Percentiles rank a stretch among this genome's conserved stretches.
These are phyloP conservation scores for Paramormyrops hopkinsi DNA, from an alignment of 2,797 vertebrate species.

Conservation along the genomic window DNA sequence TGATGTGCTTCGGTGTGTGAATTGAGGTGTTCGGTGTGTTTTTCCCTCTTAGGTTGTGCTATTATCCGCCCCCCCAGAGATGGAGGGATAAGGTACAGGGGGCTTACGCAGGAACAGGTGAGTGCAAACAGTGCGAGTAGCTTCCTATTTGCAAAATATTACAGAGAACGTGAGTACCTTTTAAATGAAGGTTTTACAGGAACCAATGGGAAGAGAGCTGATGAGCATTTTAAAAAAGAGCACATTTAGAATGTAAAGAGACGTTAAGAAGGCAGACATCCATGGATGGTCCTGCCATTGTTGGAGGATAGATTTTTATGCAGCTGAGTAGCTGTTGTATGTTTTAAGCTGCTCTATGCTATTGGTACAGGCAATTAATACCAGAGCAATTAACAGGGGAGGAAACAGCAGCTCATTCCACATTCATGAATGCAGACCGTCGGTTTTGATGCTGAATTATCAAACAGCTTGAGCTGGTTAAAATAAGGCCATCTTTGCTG, in stretches of 20 bases:
- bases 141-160: not conserved
- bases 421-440: conserved; percentile 9
- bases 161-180: not conserved
- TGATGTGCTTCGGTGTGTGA: not conserved
- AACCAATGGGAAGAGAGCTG: not conserved
- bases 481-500: conserved; percentile 4
- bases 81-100: conserved; percentile 80
- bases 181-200: not conserved
- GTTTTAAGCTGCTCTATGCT: not conserved
- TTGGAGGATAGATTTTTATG: not conserved
- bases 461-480: not conserved
- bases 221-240: not conserved
- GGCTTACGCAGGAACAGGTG: conserved; percentile 74
- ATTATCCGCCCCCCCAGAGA: conserved; percentile 80
- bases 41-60: conserved; percentile 61
- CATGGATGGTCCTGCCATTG: not conserved
- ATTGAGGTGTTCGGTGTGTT: not conserved
- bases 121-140: conserved; percentile 5
- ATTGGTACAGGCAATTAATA: not conserved
- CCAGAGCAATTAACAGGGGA: not conserved
- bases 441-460: not conserved
- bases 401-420: not conserved
- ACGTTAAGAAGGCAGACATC: not conserved
- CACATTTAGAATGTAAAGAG: not conserved
- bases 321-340: not conserved